Conservation (phyloP, 1,140 invertebrate species). For the Aphidius ervi region DNA sequence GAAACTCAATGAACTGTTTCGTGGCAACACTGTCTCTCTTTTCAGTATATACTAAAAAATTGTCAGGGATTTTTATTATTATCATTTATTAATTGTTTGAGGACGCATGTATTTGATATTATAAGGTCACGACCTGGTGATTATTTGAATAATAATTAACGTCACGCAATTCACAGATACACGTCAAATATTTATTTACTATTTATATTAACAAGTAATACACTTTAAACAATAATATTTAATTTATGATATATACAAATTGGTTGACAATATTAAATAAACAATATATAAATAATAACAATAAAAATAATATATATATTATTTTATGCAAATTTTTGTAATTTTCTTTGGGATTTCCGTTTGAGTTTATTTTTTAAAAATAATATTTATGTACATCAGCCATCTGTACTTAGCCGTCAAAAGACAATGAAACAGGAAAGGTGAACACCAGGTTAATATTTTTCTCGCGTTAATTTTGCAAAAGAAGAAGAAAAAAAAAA, state of each 20-base stretch:
- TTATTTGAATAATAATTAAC: conserved; percentile 32
- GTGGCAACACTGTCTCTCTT: conserved; percentile 2
- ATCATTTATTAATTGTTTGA: too few relatives aligned
- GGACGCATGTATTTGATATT: background rate
- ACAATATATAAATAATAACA: too few relatives aligned
- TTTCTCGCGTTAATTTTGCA: conserved; percentile 9
- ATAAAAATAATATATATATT: too few relatives aligned
- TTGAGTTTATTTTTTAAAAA: too few relatives aligned
- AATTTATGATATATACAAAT: too few relatives aligned
- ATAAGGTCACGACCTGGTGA: conserved; percentile 20
- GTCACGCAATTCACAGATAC: conserved; percentile 27
- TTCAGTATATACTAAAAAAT: background rate
- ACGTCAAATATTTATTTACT: background rate
- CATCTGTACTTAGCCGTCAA: conserved; percentile 2
- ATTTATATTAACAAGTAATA: background rate
- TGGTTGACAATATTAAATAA: too few relatives aligned
- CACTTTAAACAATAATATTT: too few relatives aligned
- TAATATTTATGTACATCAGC: background rate
- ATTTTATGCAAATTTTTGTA: too few relatives aligned
- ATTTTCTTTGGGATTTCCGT: too few relatives aligned
- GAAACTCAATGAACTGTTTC: conserved; percentile 15
- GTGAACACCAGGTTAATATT: conserved; percentile 9
- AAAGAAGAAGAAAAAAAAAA: background rate
- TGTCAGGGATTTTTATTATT: background rate
- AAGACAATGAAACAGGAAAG: conserved; percentile 21